phyloP scores from a whole-genome alignment of 2,113 vertebrate genomes.

The Crocuta crocuta region DNA sequence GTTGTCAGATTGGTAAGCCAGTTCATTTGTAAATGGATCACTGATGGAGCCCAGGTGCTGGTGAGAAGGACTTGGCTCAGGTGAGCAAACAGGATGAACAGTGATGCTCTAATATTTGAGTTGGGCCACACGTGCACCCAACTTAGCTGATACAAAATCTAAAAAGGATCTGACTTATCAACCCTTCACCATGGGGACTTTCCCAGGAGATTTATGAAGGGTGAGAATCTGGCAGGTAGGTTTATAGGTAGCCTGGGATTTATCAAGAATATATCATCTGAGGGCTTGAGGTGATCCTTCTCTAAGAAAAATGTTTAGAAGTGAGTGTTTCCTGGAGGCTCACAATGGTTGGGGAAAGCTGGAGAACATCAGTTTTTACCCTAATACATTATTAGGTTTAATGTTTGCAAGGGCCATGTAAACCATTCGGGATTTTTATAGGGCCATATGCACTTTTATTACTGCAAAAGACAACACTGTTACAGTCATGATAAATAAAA shows the following conservation, averaged over 20 bases:
- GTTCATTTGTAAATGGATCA: neutral
- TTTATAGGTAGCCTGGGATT: conserved; percentile 39
- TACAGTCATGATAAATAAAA: conserved; percentile 76
- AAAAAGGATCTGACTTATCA: neutral
- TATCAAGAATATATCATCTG: conserved; percentile 16
- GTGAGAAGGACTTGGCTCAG: neutral
- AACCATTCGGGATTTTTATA: conserved; percentile 71
- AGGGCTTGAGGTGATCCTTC: conserved; percentile 21
- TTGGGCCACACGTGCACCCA: neutral
- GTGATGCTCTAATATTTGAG: neutral
- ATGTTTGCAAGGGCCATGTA: conserved; percentile 71
- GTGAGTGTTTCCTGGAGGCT: conserved; percentile 44
- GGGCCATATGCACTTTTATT: conserved; percentile 70
- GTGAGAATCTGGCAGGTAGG: conserved; percentile 8
- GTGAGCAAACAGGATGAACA: neutral
- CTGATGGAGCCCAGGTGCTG: neutral
- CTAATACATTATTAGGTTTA: conserved; percentile 67
- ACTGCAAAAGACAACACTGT: conserved; percentile 76
- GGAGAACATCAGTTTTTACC: conserved; percentile 76
- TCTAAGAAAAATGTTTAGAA: conserved; percentile 6
- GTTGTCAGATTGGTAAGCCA: neutral
- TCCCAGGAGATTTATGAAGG: neutral
- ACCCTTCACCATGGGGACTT: neutral
- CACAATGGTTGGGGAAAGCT: conserved; percentile 29
- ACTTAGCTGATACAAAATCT: neutral